These are phyloP conservation scores for Drosophila atripex DNA, from an alignment of 2,888 invertebrate genomes.

Conservation along the genomic window DNA sequence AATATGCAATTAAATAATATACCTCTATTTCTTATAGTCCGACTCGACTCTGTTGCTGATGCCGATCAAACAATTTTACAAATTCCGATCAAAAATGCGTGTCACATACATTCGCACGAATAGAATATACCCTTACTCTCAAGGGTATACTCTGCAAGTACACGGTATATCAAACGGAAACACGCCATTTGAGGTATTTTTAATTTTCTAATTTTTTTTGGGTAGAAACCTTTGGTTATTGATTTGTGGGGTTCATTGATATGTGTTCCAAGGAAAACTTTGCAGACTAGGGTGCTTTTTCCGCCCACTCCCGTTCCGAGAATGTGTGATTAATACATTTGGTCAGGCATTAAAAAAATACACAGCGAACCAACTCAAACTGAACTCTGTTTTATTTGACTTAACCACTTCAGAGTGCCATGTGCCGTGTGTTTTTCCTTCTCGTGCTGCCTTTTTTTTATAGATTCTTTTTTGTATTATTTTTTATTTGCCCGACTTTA, in stretches of 20 bases:
- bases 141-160: too few species aligned
- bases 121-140: too few species aligned
- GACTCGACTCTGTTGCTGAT: too few species aligned
- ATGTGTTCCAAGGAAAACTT: constrained; percentile 61
- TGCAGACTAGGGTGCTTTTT: constrained; percentile 57
- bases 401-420: constrained; percentile 38
- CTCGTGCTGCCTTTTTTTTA: constrained; percentile 8
- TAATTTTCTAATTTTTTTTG: constrained; percentile 70
- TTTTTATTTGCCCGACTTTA: constrained; percentile 68
- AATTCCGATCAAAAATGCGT: too few species aligned
- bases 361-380: constrained; percentile 43
- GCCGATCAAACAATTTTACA: too few species aligned
- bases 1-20: too few species aligned
- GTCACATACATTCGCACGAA: too few species aligned
- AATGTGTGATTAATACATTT: constrained; percentile 77
- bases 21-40: too few species aligned
- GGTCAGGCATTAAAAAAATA: constrained; percentile 68
- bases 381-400: constrained; percentile 69
- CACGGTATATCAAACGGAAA: neutral
- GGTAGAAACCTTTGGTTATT: constrained; percentile 67
- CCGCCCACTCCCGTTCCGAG: constrained; percentile 22
- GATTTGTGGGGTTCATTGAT: constrained; percentile 66
- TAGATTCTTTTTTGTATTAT: constrained; percentile 48
- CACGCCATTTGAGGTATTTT: constrained; percentile 46
- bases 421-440: constrained; percentile 35